Percentiles rank a stretch among this genome's conserved stretches.
Conservation (phyloP, 2,113 vertebrate genomes). For the Hyperoodon ampullatus region DNA sequence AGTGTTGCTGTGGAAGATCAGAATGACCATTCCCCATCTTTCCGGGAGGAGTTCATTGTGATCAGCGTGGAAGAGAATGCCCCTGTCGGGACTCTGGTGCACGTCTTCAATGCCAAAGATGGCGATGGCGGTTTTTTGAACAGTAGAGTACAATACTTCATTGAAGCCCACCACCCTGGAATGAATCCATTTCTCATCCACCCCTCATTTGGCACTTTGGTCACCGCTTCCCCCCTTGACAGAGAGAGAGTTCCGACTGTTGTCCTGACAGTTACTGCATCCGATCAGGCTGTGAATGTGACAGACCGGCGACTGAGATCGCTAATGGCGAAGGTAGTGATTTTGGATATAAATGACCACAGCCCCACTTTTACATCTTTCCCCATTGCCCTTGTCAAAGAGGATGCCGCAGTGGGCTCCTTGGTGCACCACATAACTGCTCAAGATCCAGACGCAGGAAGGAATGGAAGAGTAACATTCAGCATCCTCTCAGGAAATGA, state of each 20-base stretch:
- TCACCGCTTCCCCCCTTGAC: constrained; percentile 87
- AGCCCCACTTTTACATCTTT: constrained; percentile 88
- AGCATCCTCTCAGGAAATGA: constrained; percentile 90
- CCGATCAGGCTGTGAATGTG: constrained; percentile 86
- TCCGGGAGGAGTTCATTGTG: constrained; percentile 88
- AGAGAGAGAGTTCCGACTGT: constrained; percentile 85
- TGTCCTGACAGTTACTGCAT: constrained; percentile 88
- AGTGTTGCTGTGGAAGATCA: constrained; percentile 90
- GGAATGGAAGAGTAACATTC: constrained; percentile 88
- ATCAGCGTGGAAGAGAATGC: constrained; percentile 90
- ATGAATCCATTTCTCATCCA: constrained; percentile 90
- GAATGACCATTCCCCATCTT: constrained; percentile 92
- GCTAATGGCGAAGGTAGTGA: constrained; percentile 87
- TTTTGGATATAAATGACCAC: constrained; percentile 95
- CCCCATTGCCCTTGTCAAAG: constrained; percentile 81
- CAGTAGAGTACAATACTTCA: constrained; percentile 89
- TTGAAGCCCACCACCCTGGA: constrained; percentile 76
- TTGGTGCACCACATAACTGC: constrained; percentile 88
- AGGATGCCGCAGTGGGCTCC: constrained; percentile 88
- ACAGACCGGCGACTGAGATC: constrained; percentile 84
- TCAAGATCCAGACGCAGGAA: constrained; percentile 90
- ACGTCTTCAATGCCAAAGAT: constrained; percentile 92
- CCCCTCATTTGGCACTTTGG: constrained; percentile 88
- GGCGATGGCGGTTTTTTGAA: constrained; percentile 90
- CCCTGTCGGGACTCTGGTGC: constrained; percentile 86